Evolutionary conservation across 2,797 vertebrate species (phyloP).

Genomic region (Catostomus latipinnis): DNA sequence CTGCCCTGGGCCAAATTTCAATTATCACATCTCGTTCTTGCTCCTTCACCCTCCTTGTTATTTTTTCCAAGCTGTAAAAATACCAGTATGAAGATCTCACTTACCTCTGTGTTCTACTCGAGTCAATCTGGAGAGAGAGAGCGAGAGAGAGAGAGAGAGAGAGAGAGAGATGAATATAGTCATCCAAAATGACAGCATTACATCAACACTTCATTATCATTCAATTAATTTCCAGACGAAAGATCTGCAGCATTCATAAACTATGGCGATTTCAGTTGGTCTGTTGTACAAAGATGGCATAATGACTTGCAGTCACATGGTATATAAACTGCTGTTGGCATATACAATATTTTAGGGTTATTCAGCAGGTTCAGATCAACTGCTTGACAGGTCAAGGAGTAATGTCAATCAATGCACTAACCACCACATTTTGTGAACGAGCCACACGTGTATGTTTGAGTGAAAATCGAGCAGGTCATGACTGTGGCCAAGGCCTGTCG

Average conservation of each 20-base stretch:
- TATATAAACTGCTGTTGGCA: not conserved
- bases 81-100: constrained; percentile 34
- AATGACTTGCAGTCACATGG: not conserved
- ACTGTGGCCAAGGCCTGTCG: constrained; percentile 41
- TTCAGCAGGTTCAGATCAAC: constrained; percentile 19
- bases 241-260: constrained; percentile 8
- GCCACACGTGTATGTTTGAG: constrained; percentile 1
- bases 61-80: constrained; percentile 34
- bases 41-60: constrained; percentile 45
- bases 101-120: constrained; percentile 54
- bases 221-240: constrained; percentile 22
- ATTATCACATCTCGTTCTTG: constrained; percentile 33
- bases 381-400: constrained; percentile 39
- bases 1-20: constrained; percentile 2
- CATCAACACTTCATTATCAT: constrained; percentile 38
- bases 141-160: constrained; percentile 18
- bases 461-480: constrained; percentile 16
- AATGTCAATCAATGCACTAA: constrained; percentile 30
- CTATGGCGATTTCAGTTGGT: not conserved
- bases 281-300: not conserved
- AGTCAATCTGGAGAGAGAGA: constrained; percentile 38
- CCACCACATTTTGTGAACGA: constrained; percentile 22
- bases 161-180: constrained; percentile 20
- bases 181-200: constrained; percentile 38
- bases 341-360: constrained; percentile 14